phyloP scores from a whole-genome alignment of 2,113 vertebrate species.

The Columba livia region DNA sequence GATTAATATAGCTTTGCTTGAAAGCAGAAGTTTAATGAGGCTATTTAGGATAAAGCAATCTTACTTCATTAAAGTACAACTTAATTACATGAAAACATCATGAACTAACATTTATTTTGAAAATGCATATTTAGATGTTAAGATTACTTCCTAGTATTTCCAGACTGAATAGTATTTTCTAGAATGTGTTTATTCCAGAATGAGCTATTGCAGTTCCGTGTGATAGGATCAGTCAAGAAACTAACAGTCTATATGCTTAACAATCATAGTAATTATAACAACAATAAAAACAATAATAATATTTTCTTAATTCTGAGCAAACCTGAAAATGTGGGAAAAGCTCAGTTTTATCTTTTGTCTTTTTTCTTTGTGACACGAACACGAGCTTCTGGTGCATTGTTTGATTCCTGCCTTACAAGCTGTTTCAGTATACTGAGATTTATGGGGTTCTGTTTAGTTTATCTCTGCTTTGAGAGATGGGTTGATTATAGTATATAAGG shows the following conservation, averaged over 20 bases:
- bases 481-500: neutral
- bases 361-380: neutral
- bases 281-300: neutral
- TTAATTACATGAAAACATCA: neutral
- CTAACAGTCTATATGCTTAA: neutral
- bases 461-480: neutral
- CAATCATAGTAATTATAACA: neutral
- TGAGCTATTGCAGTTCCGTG: neutral
- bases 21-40: slow-evolving; percentile 1
- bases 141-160: neutral
- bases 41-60: neutral
- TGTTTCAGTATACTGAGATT: neutral
- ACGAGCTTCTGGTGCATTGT: neutral
- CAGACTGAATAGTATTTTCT: neutral
- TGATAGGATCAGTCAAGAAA: neutral
- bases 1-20: neutral
- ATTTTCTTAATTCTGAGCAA: neutral
- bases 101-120: neutral
- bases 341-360: neutral
- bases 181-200: neutral
- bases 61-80: neutral
- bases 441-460: neutral
- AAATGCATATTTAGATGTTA: neutral
- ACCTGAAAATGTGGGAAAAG: neutral
- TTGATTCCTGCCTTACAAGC: neutral